Conservation (phyloP, 2,113 vertebrate genomes). For the Psilopsiagon aymara region DNA sequence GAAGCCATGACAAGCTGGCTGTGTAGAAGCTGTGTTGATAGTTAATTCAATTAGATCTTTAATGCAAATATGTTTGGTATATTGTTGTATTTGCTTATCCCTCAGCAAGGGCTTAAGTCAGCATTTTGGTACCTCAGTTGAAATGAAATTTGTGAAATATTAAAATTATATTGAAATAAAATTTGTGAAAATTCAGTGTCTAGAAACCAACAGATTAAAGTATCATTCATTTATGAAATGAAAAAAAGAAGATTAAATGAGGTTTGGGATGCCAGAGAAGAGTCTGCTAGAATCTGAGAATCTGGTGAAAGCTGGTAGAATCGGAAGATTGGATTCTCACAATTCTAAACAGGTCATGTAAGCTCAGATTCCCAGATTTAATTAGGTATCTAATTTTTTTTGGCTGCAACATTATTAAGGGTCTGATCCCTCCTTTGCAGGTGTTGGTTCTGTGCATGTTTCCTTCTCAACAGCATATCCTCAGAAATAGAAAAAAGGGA, state of each 20-base stretch:
- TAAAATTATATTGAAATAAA: neutral
- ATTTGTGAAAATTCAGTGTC: neutral
- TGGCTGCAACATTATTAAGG: neutral
- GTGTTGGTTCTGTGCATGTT: neutral
- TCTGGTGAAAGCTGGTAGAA: neutral
- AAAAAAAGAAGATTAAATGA: neutral
- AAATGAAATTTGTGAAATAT: neutral
- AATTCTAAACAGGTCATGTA: neutral
- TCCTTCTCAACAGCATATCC: neutral
- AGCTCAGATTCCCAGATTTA: neutral
- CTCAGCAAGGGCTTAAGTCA: neutral
- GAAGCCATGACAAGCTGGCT: neutral
- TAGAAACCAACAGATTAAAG: neutral
- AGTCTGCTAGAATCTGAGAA: neutral
- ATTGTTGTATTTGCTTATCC: neutral
- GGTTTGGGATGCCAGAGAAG: neutral
- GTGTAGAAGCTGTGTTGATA: neutral
- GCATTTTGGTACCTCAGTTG: neutral
- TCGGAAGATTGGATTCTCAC: neutral
- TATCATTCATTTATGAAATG: neutral
- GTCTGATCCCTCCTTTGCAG: neutral
- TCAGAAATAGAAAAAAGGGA: neutral
- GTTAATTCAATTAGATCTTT: constrained; percentile 24
- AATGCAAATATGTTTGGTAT: neutral
- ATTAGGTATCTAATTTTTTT: neutral